phyloP scores from a whole-genome alignment of 2,113 vertebrate species.

The Platysternon megacephalum region DNA sequence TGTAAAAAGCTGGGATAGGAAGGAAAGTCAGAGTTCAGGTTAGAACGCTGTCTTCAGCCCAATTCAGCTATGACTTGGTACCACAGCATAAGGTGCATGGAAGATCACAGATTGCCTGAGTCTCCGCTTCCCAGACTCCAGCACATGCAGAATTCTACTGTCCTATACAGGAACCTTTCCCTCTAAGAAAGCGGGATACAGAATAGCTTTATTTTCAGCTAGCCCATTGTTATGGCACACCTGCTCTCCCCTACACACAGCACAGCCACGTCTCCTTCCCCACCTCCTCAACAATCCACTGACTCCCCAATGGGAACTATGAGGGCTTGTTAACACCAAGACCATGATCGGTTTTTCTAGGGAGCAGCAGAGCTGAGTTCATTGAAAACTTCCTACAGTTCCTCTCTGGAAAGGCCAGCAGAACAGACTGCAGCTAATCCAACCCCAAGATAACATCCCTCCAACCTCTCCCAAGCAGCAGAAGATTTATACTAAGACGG shows the following conservation, averaged over 20 bases:
- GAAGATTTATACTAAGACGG: not conserved
- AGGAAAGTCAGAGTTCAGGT: not conserved
- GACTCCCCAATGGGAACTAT: not conserved
- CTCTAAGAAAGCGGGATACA: not conserved
- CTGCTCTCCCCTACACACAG: not conserved
- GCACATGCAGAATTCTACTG: not conserved
- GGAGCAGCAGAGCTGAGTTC: not conserved
- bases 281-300: not conserved
- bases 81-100: not conserved
- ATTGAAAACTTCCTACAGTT: not conserved
- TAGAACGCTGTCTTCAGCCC: not conserved
- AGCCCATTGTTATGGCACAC: not conserved
- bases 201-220: not conserved
- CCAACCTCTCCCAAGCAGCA: not conserved
- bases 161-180: not conserved
- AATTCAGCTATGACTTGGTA: not conserved
- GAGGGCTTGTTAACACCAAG: not conserved
- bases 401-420: not conserved
- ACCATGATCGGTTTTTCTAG: not conserved
- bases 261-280: not conserved
- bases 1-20: rapidly evolving
- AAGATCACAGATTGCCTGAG: not conserved
- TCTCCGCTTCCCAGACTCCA: not conserved
- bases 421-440: not conserved
- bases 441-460: not conserved